These are phyloP conservation scores for Anthrax anthrax DNA, from an alignment of 2,888 invertebrate species.

Conservation along the genomic window DNA sequence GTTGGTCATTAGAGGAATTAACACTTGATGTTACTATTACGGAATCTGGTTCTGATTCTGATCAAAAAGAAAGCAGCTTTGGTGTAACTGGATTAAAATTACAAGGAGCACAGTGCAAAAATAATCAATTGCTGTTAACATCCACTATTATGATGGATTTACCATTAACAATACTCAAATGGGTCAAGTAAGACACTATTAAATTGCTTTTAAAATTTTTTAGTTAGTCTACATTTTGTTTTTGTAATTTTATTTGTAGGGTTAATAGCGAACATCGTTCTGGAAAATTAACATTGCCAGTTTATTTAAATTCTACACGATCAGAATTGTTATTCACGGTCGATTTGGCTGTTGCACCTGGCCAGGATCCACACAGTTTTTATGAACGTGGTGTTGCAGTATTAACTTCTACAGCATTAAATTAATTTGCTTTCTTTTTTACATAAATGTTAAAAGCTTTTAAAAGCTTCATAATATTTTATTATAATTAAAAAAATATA, in stretches of 20 bases:
- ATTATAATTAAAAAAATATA: no score
- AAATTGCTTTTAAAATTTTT: neutral
- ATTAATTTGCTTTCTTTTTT: constrained; percentile 43
- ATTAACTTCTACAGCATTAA: constrained; percentile 81
- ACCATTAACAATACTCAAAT: constrained; percentile 74
- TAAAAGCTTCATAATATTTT: no score
- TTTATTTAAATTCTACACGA: constrained; percentile 93
- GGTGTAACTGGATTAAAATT: constrained; percentile 73
- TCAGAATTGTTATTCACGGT: constrained; percentile 91
- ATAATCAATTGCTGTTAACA: constrained; percentile 77
- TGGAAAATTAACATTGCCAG: constrained; percentile 76
- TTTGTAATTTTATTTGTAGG: constrained; percentile 17
- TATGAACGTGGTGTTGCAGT: constrained; percentile 97
- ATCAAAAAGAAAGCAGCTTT: constrained; percentile 49
- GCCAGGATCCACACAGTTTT: constrained; percentile 88
- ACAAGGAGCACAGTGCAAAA: constrained; percentile 90
- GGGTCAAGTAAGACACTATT: constrained; percentile 52
- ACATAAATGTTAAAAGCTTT: no score
- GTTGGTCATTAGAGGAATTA: constrained; percentile 93
- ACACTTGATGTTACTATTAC: constrained; percentile 49
- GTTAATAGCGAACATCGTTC: constrained; percentile 36
- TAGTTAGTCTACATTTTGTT: neutral
- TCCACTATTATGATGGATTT: constrained; percentile 92
- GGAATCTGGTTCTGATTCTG: constrained; percentile 41
- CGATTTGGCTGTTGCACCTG: constrained; percentile 79